Base-by-base conservation (phyloP, 2,113 vertebrate species). In the Dermatemys mawii region DNA sequence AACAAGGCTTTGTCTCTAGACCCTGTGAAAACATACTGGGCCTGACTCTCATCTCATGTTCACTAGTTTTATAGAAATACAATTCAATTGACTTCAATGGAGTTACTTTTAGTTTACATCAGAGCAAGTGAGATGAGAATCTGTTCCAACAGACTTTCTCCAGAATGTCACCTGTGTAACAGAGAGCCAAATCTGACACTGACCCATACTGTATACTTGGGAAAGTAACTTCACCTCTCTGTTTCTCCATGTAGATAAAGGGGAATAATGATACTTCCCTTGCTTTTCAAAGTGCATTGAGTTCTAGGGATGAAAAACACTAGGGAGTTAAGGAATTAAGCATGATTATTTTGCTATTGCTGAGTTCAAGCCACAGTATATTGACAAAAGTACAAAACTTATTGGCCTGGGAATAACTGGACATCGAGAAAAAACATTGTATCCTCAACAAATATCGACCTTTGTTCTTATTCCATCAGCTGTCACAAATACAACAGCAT, bases 381-480 rank as follows among this genome's bases (percentile, higher is more conserved):
- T 81, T 83, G 86, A 50, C 83, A 12, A 84, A 95, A 82, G 90
- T 13, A 29, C 35, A 91, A 81, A 95, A 5, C 2, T 27, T 38
- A 24, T 48, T 83, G 63, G 48, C 44, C 22, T 5, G 3, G 44
- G 82, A 95, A 87, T 16, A 46, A 32, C 48, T 55, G 76, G n/a
- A 81, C 90, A 88, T 29, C 29, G 67, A 13, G 48, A 41, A 48
- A 5, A 1, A 93, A 11, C 67, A 88, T 19, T 29, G 22, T 54
- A 85, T 32, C 32, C 79, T 90, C 73, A 35, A 63, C 57, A 90
- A 89, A 75, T 14, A 90, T 8, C n/a, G 32, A 0, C 0, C 26
- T 91, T 91, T 86, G 46, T 41, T 91, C 32, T 89, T 82, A 89
- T 49, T 90, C 82, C 75, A 83, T 86, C 76, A 83, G 75, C 44